Percentiles rank a stretch among this genome's conserved stretches.
phyloP scores from a whole-genome alignment of 2,113 vertebrate genomes.

The Zootoca vivipara region DNA sequence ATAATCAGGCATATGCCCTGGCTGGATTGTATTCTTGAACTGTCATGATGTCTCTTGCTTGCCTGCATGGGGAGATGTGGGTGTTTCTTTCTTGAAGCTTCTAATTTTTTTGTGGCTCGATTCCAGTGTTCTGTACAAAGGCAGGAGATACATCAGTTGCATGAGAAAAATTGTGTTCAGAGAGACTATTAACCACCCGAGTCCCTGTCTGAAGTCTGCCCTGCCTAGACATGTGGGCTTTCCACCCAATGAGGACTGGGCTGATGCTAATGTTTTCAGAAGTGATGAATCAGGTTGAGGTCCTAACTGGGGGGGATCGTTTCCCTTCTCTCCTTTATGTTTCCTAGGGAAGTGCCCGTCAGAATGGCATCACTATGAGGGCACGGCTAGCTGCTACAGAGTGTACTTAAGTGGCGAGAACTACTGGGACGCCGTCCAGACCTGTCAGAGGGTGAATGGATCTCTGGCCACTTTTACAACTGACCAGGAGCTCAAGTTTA shows the following conservation, averaged over 20 bases:
- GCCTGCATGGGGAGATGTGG: too few species aligned
- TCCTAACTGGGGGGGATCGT: constrained; percentile 75
- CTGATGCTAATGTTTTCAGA: neutral
- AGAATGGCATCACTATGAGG: constrained; percentile 98
- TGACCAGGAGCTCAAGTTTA: constrained; percentile 94
- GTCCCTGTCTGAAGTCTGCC: neutral
- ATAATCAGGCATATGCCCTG: too few species aligned
- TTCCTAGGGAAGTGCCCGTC: constrained; percentile 95
- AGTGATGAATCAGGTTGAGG: constrained; percentile 1
- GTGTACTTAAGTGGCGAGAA: constrained; percentile 94
- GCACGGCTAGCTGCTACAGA: constrained; percentile 96
- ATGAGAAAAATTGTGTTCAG: neutral
- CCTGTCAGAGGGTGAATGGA: constrained; percentile 92
- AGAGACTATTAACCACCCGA: too few species aligned
- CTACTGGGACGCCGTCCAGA: constrained; percentile 97
- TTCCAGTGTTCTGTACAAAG: too few species aligned
- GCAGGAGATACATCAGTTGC: too few species aligned
- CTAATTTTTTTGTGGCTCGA: too few species aligned
- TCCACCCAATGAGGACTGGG: neutral
- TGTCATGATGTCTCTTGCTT: too few species aligned
- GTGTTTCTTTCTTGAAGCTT: too few species aligned
- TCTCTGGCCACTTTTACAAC: constrained; percentile 94
- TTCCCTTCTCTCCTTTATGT: constrained; percentile 77
- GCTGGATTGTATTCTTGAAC: too few species aligned
- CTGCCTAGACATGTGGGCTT: rapidly evolving